Percentiles rank a stretch among this genome's conserved stretches.
These are phyloP conservation scores for Amblyteles armatorius DNA, from an alignment of 2,888 invertebrate genomes.

Conservation along the genomic window DNA sequence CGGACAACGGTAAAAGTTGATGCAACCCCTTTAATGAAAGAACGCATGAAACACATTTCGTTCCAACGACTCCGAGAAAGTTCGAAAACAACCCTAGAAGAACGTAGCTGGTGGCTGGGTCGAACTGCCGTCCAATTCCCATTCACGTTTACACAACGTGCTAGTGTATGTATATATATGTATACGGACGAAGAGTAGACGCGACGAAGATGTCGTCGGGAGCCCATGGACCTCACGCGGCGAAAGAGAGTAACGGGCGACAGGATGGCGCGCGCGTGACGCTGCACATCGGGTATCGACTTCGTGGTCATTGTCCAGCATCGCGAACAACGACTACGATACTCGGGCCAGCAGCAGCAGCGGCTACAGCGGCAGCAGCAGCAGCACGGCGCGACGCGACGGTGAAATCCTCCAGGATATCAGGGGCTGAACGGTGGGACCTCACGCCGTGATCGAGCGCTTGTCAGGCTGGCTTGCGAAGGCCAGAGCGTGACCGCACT, in stretches of 20 bases:
- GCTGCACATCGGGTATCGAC: conserved; percentile 73
- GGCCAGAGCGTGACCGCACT: conserved; percentile 75
- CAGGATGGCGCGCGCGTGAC: conserved; percentile 79
- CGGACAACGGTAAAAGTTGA: not conserved
- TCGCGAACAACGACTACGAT: conserved; percentile 61
- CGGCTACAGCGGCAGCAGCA: conserved; percentile 39
- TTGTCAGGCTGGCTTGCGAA: conserved; percentile 75
- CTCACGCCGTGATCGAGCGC: conserved; percentile 80
- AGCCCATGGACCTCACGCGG: conserved; percentile 73
- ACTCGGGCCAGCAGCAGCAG: conserved; percentile 66
- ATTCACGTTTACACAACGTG: conserved; percentile 34
- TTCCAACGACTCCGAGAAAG: not conserved
- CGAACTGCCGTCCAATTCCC: conserved; percentile 26
- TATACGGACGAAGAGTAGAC: not conserved
- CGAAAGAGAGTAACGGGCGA: conserved; percentile 76
- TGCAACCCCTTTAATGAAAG: not conserved
- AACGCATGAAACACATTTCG: not conserved
- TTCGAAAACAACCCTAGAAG: not conserved
- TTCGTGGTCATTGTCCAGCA: conserved; percentile 76
- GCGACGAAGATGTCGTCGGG: conserved; percentile 61
- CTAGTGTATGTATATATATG: not conserved
- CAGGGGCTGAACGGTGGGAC: conserved; percentile 72
- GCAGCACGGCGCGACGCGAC: conserved; percentile 39
- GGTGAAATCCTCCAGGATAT: conserved; percentile 76
- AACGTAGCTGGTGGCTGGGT: conserved; percentile 9